Evolutionary conservation across 2,888 invertebrate genomes (phyloP).

Genomic region (Phengaris arion): DNA sequence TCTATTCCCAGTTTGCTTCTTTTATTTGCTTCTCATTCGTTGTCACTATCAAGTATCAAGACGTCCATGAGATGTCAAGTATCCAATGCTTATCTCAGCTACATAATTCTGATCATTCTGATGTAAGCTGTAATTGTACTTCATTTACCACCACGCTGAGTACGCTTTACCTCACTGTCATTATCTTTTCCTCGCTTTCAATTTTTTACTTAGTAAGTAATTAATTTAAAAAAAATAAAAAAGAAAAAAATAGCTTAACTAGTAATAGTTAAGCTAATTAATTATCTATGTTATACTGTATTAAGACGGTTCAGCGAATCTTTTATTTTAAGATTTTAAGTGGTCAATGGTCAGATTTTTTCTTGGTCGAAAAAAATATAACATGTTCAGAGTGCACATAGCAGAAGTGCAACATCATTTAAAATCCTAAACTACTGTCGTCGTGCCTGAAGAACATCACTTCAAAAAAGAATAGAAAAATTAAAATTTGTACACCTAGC

Average conservation of each 20-base stretch:
- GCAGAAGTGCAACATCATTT: too few species aligned
- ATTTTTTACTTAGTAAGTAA: not conserved
- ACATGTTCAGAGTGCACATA: too few species aligned
- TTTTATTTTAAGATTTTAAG: not conserved
- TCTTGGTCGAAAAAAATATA: not conserved
- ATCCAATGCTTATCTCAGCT: slow-evolving; percentile 1
- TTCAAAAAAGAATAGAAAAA: too few species aligned
- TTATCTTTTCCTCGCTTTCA: not conserved
- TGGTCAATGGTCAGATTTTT: not conserved
- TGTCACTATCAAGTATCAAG: slow-evolving; percentile 5
- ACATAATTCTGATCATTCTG: not conserved
- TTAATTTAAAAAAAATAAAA: too few species aligned
- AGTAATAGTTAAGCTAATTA: slow-evolving; percentile 1
- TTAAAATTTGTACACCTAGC: too few species aligned
- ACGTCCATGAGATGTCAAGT: not conserved
- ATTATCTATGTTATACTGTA: not conserved
- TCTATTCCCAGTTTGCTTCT: not conserved
- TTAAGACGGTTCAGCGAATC: not conserved
- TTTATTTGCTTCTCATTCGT: not conserved
- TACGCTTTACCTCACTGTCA: not conserved
- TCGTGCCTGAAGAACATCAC: too few species aligned
- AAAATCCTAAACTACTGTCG: too few species aligned
- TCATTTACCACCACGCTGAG: not conserved
- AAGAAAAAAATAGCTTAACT: too few species aligned
- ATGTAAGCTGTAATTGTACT: slow-evolving; percentile 14